These are phyloP conservation scores for Goniozus legneri DNA, from an alignment of 1,140 invertebrate species.

Conservation along the genomic window DNA sequence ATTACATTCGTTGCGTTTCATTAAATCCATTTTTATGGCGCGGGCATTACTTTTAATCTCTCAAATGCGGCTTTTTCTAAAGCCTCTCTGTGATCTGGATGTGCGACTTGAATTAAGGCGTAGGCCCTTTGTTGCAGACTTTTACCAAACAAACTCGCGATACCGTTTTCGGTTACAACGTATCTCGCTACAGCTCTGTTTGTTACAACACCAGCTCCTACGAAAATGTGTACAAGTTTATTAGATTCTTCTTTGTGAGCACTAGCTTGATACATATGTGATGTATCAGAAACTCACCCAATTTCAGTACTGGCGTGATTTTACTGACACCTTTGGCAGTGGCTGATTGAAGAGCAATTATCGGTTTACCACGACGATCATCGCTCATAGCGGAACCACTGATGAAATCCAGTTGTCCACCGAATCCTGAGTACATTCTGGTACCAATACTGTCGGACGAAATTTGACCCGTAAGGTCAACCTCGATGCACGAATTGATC, in stretches of 20 bases:
- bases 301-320: slow-evolving; percentile 81
- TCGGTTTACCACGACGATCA: slow-evolving; percentile 88
- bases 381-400: slow-evolving; percentile 85
- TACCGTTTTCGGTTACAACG: slow-evolving; percentile 90
- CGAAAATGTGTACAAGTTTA: slow-evolving; percentile 6
- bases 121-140: slow-evolving; percentile 84
- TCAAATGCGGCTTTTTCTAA: slow-evolving; percentile 90
- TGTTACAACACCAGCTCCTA: slow-evolving; percentile 92
- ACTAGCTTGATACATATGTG: too few relatives aligned
- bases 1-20: background rate
- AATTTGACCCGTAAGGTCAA: slow-evolving; percentile 94
- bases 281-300: slow-evolving; percentile 65
- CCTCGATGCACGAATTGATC: slow-evolving; percentile 94
- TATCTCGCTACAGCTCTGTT: slow-evolving; percentile 90
- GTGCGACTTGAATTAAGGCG: slow-evolving; percentile 85
- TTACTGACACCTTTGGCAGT: slow-evolving; percentile 86
- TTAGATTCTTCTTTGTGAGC: too few relatives aligned
- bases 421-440: slow-evolving; percentile 88
- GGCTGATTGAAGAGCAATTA: slow-evolving; percentile 85
- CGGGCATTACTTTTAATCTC: slow-evolving; percentile 84
- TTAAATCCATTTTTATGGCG: slow-evolving; percentile 30
- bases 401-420: slow-evolving; percentile 95
- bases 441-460: slow-evolving; percentile 89
- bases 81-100: slow-evolving; percentile 82
- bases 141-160: slow-evolving; percentile 91